Evolutionary conservation across 2,888 invertebrate species (phyloP).

Genomic region (Aleiodes leptofemur): DNA sequence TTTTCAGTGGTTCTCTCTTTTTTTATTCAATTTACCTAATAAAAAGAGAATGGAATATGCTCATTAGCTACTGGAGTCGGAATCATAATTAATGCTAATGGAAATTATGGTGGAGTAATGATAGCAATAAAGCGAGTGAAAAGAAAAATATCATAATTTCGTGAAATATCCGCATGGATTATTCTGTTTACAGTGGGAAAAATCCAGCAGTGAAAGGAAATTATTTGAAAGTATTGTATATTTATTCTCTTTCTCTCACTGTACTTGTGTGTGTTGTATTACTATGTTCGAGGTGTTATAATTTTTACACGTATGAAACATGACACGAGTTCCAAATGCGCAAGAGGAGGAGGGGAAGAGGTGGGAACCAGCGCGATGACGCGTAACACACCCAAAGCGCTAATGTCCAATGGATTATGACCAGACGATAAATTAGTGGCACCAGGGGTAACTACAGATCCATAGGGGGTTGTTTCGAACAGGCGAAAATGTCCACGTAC

Average conservation of each 20-base stretch:
- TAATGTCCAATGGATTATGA: conserved; percentile 59
- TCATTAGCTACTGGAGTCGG: not conserved
- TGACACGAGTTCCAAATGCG: not conserved
- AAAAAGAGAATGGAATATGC: not conserved
- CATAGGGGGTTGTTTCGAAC: conserved; percentile 54
- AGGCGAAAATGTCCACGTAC: conserved; percentile 59
- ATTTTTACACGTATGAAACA: not conserved
- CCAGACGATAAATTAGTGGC: conserved; percentile 57
- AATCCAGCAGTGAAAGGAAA: not conserved
- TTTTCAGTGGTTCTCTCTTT: not conserved
- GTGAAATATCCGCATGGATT: not conserved
- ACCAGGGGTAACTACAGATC: conserved; percentile 37
- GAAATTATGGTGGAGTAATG: conserved; percentile 1
- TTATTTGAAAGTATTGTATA: not conserved
- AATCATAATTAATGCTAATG: conserved; percentile 15
- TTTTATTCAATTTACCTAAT: not conserved
- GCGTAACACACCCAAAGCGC: conserved; percentile 47
- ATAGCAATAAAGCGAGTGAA: not conserved
- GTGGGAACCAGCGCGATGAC: conserved; percentile 29
- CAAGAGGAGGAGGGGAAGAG: not conserved
- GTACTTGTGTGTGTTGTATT: not conserved
- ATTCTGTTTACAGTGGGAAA: too few relatives aligned
- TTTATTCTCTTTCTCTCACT: not conserved
- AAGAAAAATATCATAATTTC: conserved; percentile 16
- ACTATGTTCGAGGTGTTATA: conserved; percentile 35